A percentile compares a stretch with the other conserved stretches of the same genome.
Evolutionary conservation across 2,113 vertebrate genomes (phyloP).

Genomic region (Tragulus kanchil): DNA sequence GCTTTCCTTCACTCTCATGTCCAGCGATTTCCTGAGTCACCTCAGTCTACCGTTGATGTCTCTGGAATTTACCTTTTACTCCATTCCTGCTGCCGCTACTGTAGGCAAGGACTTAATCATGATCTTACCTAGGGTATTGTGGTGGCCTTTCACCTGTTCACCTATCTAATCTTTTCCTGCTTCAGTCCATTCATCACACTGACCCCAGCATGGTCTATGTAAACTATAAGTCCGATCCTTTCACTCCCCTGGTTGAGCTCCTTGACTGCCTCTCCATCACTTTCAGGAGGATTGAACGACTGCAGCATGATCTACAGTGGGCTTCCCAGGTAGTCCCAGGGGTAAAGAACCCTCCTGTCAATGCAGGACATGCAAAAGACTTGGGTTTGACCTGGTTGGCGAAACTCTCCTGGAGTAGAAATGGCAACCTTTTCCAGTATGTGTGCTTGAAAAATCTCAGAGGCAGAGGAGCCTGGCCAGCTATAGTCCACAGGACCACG

Average conservation of each 20-base stretch:
- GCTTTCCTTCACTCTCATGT: not conserved
- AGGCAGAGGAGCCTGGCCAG: not conserved
- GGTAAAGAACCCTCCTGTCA: not conserved
- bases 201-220: not conserved
- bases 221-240: not conserved
- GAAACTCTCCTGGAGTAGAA: not conserved
- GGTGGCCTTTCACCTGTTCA: not conserved
- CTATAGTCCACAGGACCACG: not conserved
- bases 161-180: not conserved
- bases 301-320: not conserved
- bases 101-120: not conserved
- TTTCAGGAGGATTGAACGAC: not conserved
- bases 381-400: fast-evolving
- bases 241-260: not conserved
- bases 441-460: not conserved
- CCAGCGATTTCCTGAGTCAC: not conserved
- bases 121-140: not conserved
- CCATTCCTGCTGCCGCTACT: not conserved
- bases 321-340: not conserved
- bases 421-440: not conserved
- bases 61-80: not conserved
- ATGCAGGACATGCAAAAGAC: not conserved
- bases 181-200: not conserved
- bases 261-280: not conserved
- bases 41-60: not conserved